Evolutionary conservation across 2,113 vertebrate species (phyloP).

Genomic region (Phasianus colchicus): DNA sequence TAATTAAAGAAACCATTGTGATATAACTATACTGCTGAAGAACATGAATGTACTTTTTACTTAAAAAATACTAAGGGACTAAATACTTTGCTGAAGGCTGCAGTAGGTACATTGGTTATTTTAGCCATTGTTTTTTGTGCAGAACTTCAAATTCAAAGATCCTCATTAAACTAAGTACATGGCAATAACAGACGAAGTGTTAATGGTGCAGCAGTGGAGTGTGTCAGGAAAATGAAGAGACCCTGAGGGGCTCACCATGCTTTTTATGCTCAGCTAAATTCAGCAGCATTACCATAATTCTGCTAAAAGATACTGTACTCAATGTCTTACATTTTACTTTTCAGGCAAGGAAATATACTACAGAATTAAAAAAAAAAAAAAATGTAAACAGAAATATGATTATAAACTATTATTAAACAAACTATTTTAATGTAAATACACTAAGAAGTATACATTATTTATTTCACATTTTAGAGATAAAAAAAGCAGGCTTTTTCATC

Average conservation of each 20-base stretch:
- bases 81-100: constrained; percentile 14
- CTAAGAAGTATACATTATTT: not conserved
- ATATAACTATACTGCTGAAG: not conserved
- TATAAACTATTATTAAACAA: not conserved
- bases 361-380: not conserved
- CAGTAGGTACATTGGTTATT: constrained; percentile 32
- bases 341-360: not conserved
- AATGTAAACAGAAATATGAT: not conserved
- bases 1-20: constrained; percentile 33
- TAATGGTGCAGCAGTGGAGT: constrained; percentile 83
- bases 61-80: constrained; percentile 8
- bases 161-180: constrained; percentile 83
- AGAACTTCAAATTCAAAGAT: constrained; percentile 73
- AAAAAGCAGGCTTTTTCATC: not conserved
- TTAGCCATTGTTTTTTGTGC: constrained; percentile 63
- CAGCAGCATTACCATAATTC: constrained; percentile 72
- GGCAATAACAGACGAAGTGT: constrained; percentile 83
- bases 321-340: not conserved
- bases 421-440: not conserved
- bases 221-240: constrained; percentile 82
- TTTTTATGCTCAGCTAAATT: constrained; percentile 72
- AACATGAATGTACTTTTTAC: not conserved
- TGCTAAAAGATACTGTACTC: constrained; percentile 66
- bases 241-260: constrained; percentile 79
- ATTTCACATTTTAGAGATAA: not conserved